phyloP scores from a whole-genome alignment of 2,888 invertebrate genomes.

The Lasioglossum calceatum region DNA sequence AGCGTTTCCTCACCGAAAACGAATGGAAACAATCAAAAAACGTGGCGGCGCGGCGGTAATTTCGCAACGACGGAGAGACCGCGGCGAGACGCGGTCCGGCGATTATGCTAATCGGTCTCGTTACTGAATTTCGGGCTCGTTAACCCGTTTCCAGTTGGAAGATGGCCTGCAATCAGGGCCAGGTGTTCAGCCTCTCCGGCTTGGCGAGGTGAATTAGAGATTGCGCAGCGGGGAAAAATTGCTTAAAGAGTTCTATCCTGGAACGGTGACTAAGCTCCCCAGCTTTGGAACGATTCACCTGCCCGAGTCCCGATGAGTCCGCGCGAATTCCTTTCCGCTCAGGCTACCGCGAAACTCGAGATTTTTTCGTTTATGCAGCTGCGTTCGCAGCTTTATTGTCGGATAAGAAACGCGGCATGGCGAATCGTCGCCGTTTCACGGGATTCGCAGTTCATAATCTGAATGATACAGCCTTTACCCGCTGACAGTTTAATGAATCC shows the following conservation, averaged over 20 bases:
- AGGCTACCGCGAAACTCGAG: neutral
- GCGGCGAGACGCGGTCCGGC: constrained; percentile 48
- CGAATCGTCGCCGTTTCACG: neutral
- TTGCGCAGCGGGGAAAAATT: constrained; percentile 1
- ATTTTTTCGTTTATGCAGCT: neutral
- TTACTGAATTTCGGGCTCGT: constrained; percentile 51
- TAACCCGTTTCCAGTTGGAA: constrained; percentile 43
- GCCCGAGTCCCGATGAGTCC: neutral
- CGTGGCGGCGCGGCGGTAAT: neutral
- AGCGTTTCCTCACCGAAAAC: constrained; percentile 55
- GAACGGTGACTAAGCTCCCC: neutral
- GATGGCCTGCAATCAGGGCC: constrained; percentile 23
- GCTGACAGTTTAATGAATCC: neutral
- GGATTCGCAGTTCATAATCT: neutral
- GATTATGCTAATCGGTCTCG: constrained; percentile 60
- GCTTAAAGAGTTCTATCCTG: neutral
- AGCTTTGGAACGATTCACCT: neutral
- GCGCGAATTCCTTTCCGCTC: constrained; percentile 4
- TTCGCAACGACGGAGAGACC: constrained; percentile 47
- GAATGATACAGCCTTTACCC: neutral
- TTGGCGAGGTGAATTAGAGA: neutral
- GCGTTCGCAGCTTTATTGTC: neutral
- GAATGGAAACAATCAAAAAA: constrained; percentile 15
- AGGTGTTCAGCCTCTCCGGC: constrained; percentile 14
- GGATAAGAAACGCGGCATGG: neutral